Percentiles rank a stretch among this genome's conserved stretches.
Evolutionary conservation across 2,797 vertebrate species (phyloP).

Genomic region (Selene dorsalis): DNA sequence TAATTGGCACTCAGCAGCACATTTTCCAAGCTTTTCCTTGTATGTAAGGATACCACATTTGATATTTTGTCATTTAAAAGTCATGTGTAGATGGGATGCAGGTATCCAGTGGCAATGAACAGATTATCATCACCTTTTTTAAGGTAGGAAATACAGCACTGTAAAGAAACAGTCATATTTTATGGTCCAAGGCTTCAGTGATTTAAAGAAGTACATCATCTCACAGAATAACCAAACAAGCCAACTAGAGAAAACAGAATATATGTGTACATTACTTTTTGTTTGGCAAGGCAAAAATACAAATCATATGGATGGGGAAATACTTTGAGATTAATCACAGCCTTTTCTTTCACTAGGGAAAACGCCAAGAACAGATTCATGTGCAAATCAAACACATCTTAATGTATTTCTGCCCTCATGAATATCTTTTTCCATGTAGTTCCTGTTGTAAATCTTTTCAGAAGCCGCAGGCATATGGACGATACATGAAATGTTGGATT

Average conservation of each 20-base stretch:
- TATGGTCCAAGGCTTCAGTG: constrained; percentile 1
- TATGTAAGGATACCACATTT: background rate
- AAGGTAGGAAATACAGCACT: background rate
- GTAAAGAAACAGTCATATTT: constrained; percentile 3
- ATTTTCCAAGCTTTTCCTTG: constrained; percentile 7
- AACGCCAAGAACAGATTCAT: constrained; percentile 13
- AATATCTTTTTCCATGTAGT: constrained; percentile 14
- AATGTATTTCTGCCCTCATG: constrained; percentile 1
- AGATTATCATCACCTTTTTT: background rate
- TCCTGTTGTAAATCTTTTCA: constrained; percentile 1
- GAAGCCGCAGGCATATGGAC: background rate
- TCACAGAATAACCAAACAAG: constrained; percentile 6
- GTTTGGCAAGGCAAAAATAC: background rate
- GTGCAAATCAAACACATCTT: constrained; percentile 27
- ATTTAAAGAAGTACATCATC: constrained; percentile 1
- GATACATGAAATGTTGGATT: constrained; percentile 18
- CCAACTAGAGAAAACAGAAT: background rate
- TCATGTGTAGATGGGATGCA: background rate
- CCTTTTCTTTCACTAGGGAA: background rate
- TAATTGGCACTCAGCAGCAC: constrained; percentile 33
- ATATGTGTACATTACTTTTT: background rate
- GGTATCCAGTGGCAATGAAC: background rate
- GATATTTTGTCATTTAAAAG: background rate
- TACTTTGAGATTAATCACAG: background rate
- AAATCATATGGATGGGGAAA: background rate